Percentiles rank a stretch among this genome's conserved stretches.
Conservation (phyloP, 2,888 invertebrate genomes). For the Tipula unca region DNA sequence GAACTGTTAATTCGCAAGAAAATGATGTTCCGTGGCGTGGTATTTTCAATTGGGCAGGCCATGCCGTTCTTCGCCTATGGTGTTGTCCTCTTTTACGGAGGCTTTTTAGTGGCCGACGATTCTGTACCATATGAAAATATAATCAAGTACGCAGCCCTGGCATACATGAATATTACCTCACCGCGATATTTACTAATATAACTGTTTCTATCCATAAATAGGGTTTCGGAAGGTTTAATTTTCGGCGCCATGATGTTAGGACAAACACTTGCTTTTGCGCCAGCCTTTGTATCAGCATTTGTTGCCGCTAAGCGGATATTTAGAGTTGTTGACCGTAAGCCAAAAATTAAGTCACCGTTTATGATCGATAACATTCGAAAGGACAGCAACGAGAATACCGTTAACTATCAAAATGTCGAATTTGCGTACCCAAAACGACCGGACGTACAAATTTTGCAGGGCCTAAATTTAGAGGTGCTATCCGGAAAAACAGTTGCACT, state of each 20-base stretch:
- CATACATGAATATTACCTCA: too few species aligned
- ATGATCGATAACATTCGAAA: slow-evolving; percentile 28
- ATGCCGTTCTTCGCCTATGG: slow-evolving; percentile 67
- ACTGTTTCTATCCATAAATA: slow-evolving; percentile 36
- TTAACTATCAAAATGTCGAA: slow-evolving; percentile 56
- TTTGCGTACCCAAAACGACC: slow-evolving; percentile 78
- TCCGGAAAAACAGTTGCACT: slow-evolving; percentile 64
- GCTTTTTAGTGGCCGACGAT: slow-evolving; percentile 54
- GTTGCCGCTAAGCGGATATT: slow-evolving; percentile 62
- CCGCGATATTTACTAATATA: too few species aligned
- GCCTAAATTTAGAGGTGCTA: slow-evolving; percentile 56
- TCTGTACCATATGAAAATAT: slow-evolving; percentile 57
- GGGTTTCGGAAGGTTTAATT: slow-evolving; percentile 67
- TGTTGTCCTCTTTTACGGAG: slow-evolving; percentile 62
- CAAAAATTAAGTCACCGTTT: slow-evolving; percentile 46
- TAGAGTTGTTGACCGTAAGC: slow-evolving; percentile 51
- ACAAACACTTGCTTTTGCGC: slow-evolving; percentile 67
- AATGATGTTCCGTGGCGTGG: slow-evolving; percentile 54
- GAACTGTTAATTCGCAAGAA: slow-evolving; percentile 46
- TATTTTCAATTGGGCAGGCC: slow-evolving; percentile 63
- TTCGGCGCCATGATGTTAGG: slow-evolving; percentile 75
- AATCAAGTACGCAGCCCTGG: slow-evolving; percentile 54
- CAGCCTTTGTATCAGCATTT: slow-evolving; percentile 67
- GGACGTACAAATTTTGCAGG: slow-evolving; percentile 64
- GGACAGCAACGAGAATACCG: slow-evolving; percentile 34